Conservation (phyloP, 2,113 vertebrate genomes). For the Atractosteus spatula region DNA sequence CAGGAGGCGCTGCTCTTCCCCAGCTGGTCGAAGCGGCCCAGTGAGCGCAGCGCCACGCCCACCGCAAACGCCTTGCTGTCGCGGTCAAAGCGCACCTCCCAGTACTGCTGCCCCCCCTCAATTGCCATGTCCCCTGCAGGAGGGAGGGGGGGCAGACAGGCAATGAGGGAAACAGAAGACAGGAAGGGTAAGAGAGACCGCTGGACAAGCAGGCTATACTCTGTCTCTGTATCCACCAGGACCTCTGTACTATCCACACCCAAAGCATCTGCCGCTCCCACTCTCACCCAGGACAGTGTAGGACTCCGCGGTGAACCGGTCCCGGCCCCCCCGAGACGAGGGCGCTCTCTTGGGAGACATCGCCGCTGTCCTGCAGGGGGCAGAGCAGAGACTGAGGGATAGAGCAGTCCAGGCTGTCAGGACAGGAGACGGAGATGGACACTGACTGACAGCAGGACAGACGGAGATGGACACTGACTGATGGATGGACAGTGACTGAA, state of each 20-base stretch:
- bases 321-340: constrained; percentile 74
- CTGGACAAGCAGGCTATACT: background rate
- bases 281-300: constrained; percentile 90
- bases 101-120: constrained; percentile 85
- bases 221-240: background rate
- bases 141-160: background rate
- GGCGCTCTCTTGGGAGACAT: constrained; percentile 88
- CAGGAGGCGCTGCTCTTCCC: constrained; percentile 86
- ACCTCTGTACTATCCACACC: too few relatives aligned
- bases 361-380: constrained; percentile 65
- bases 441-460: background rate
- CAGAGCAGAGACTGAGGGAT: background rate
- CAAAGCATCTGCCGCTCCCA: background rate
- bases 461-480: background rate
- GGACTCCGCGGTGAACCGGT: constrained; percentile 91
- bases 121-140: constrained; percentile 80
- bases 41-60: constrained; percentile 81
- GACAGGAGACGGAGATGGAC: background rate
- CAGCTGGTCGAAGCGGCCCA: constrained; percentile 91
- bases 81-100: constrained; percentile 88
- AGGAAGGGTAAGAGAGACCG: background rate
- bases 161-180: background rate
- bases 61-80: constrained; percentile 90
- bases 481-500: background rate
- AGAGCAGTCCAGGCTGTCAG: background rate